These are phyloP conservation scores for Metalampra italica DNA, from an alignment of 2,888 invertebrate genomes.

Conservation along the genomic window DNA sequence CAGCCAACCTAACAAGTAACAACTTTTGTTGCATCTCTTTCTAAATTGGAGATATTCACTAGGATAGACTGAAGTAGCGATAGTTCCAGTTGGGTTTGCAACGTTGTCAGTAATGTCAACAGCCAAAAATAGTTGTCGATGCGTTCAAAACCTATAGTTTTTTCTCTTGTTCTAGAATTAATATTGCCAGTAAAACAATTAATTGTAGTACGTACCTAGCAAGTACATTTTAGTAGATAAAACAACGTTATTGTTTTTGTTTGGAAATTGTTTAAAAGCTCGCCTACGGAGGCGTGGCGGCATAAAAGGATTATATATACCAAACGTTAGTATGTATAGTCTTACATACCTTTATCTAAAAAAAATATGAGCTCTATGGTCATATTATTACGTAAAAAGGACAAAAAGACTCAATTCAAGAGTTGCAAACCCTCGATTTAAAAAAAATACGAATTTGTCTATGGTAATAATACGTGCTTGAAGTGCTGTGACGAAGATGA, in stretches of 20 bases:
- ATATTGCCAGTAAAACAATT: too few relatives aligned
- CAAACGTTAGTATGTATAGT: too few relatives aligned
- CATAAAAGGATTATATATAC: too few relatives aligned
- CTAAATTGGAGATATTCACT: slow-evolving; percentile 13
- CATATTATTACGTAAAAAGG: too few relatives aligned
- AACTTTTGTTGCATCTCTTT: slow-evolving; percentile 32
- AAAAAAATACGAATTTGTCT: background rate
- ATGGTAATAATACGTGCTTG: background rate
- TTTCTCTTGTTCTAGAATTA: background rate
- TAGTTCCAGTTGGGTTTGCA: slow-evolving; percentile 25
- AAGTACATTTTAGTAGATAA: too few relatives aligned
- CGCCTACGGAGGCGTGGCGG: too few relatives aligned
- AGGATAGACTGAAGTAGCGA: slow-evolving; percentile 29
- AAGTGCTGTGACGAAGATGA: background rate
- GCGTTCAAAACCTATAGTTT: slow-evolving; percentile 14
- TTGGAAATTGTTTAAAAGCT: too few relatives aligned
- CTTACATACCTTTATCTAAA: too few relatives aligned
- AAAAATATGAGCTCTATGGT: too few relatives aligned
- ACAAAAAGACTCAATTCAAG: too few relatives aligned
- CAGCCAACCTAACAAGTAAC: slow-evolving; percentile 52
- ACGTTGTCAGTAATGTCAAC: slow-evolving; percentile 50
- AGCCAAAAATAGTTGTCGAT: slow-evolving; percentile 40
- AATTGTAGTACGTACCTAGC: too few relatives aligned
- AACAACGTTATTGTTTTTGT: too few relatives aligned
- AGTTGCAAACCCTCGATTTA: background rate